phyloP scores from a whole-genome alignment of 2,888 invertebrate genomes.

The Chaitophorus viminalis region DNA sequence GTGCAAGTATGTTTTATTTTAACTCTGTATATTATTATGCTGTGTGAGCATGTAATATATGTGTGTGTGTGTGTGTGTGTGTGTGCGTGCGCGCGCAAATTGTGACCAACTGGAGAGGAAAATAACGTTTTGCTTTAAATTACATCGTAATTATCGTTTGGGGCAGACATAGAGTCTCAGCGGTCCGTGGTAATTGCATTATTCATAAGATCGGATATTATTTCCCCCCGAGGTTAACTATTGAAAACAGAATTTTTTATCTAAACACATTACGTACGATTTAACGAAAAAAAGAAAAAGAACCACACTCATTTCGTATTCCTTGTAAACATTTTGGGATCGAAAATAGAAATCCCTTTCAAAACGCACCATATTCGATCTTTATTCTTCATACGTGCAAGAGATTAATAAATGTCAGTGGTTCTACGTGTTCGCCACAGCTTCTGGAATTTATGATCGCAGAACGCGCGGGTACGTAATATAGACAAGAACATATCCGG shows the following conservation, averaged over 20 bases:
- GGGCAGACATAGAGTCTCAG: not conserved
- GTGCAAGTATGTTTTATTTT: too few relatives aligned
- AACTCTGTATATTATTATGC: too few relatives aligned
- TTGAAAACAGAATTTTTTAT: too few relatives aligned
- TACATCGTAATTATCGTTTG: not conserved
- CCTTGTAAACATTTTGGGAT: not conserved
- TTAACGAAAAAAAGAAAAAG: too few relatives aligned
- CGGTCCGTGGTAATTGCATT: not conserved
- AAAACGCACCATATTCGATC: not conserved
- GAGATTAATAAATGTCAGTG: not conserved
- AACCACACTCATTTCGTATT: too few relatives aligned
- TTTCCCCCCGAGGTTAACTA: too few relatives aligned
- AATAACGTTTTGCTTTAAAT: conserved; percentile 1
- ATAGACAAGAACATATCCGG: not conserved
- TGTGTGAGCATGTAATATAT: not conserved
- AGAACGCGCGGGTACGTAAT: not conserved
- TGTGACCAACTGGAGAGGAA: not conserved
- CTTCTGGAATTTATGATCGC: not conserved
- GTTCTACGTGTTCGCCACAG: not conserved
- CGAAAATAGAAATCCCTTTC: not conserved
- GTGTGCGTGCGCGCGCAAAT: not conserved
- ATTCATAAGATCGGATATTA: not conserved
- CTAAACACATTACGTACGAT: too few relatives aligned
- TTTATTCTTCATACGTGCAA: not conserved
- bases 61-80: not conserved